Percentiles rank a stretch among this genome's conserved stretches.
Evolutionary conservation across 1,140 invertebrate species (phyloP).

Genomic region (Harpegnathos saltator): DNA sequence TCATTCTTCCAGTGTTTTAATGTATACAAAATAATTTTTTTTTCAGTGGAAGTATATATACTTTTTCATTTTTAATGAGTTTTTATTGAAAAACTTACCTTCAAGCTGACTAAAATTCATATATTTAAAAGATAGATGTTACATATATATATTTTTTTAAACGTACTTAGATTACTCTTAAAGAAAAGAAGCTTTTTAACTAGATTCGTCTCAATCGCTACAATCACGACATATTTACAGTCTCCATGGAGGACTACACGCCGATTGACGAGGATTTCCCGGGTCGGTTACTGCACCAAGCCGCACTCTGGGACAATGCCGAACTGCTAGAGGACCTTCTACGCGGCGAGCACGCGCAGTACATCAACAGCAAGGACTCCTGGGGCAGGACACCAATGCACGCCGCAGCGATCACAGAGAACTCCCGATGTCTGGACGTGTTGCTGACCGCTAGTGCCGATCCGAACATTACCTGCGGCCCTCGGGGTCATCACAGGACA

Average conservation of each 20-base stretch:
- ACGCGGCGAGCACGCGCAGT: conserved; percentile 89
- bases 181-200: no score
- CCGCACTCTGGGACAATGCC: conserved; percentile 96
- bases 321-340: conserved; percentile 94
- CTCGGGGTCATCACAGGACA: conserved; percentile 89
- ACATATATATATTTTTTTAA: no score
- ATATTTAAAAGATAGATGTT: no score
- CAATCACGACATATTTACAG: conserved; percentile 13
- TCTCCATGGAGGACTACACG: conserved; percentile 88
- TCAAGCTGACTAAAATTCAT: no score
- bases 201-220: no score
- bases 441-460: conserved; percentile 91
- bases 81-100: no score
- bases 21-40: background rate
- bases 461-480: conserved; percentile 90
- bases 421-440: conserved; percentile 92
- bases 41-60: background rate
- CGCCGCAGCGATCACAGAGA: conserved; percentile 94
- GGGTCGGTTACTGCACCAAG: conserved; percentile 92
- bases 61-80: background rate
- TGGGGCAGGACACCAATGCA: conserved; percentile 94
- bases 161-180: no score
- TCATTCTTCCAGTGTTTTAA: background rate
- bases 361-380: conserved; percentile 91
- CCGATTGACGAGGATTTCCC: conserved; percentile 93